phyloP scores from a whole-genome alignment of 2,797 vertebrate species.

The Anableps anableps region DNA sequence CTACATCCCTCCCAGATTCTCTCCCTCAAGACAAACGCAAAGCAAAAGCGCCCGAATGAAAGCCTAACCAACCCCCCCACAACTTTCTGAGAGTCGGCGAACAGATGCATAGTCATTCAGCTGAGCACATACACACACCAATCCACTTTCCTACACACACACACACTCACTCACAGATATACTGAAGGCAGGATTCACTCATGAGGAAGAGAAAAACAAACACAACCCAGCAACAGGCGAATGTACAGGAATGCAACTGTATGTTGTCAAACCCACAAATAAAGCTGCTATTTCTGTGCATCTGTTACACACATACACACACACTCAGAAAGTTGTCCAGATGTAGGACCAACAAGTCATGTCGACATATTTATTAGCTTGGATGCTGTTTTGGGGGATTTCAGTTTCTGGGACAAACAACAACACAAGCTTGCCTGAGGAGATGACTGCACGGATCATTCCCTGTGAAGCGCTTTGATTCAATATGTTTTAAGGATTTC shows the following conservation, averaged over 20 bases:
- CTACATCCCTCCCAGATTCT: conserved; percentile 53
- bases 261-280: neutral
- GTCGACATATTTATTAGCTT: conserved; percentile 14
- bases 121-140: conserved; percentile 25
- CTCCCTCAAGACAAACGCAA: conserved; percentile 52
- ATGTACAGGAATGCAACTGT: neutral
- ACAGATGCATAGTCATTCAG: conserved; percentile 53
- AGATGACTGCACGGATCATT: conserved; percentile 32
- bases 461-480: conserved; percentile 17
- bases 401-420: conserved; percentile 16
- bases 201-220: conserved; percentile 1
- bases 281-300: neutral
- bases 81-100: conserved; percentile 42
- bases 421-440: conserved; percentile 4
- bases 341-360: neutral
- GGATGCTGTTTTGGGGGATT: conserved; percentile 7
- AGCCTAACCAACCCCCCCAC: conserved; percentile 46
- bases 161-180: neutral
- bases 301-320: neutral
- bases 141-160: conserved; percentile 28
- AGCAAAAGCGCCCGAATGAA: conserved; percentile 62
- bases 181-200: neutral
- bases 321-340: neutral
- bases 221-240: conserved; percentile 7
- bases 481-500: conserved; percentile 33